Evolutionary conservation across 2,888 invertebrate genomes (phyloP).

Genomic region (Macrosiphum euphorbiae): DNA sequence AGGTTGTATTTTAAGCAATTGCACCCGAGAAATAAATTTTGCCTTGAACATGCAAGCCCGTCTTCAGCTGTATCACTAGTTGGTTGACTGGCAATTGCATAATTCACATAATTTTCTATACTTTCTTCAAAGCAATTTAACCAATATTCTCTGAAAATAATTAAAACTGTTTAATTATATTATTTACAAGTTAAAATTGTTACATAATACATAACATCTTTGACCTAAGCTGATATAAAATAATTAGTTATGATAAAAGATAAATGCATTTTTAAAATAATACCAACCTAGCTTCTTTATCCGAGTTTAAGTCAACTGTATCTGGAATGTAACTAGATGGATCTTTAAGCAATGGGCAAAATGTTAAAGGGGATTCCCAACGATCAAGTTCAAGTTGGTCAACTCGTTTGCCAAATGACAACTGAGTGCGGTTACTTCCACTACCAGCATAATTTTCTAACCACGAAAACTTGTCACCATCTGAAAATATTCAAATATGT

Average conservation of each 20-base stretch:
- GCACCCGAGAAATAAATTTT: constrained; percentile 84
- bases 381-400: constrained; percentile 75
- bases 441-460: constrained; percentile 79
- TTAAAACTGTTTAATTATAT: not conserved
- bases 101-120: constrained; percentile 85
- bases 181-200: constrained; percentile 20
- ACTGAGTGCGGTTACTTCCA: constrained; percentile 67
- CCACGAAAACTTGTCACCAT: constrained; percentile 76
- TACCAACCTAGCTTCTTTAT: constrained; percentile 82
- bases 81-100: constrained; percentile 85
- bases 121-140: constrained; percentile 89
- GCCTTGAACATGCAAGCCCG: constrained; percentile 86
- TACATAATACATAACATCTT: not conserved
- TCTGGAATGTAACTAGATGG: constrained; percentile 89
- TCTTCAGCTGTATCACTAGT: constrained; percentile 80
- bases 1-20: constrained; percentile 82
- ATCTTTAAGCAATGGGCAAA: constrained; percentile 83
- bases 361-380: constrained; percentile 72
- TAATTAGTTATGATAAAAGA: not conserved
- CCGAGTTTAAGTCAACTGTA: constrained; percentile 88
- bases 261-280: not conserved
- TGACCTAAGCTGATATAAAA: not conserved
- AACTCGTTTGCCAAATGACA: constrained; percentile 67
- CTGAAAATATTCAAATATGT: constrained; percentile 68
- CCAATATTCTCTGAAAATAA: constrained; percentile 82